Evolutionary conservation across 30 jellyfish, hydroid and myxozoan species (phyloP).

Genomic region (Hydractinia echinata): DNA sequence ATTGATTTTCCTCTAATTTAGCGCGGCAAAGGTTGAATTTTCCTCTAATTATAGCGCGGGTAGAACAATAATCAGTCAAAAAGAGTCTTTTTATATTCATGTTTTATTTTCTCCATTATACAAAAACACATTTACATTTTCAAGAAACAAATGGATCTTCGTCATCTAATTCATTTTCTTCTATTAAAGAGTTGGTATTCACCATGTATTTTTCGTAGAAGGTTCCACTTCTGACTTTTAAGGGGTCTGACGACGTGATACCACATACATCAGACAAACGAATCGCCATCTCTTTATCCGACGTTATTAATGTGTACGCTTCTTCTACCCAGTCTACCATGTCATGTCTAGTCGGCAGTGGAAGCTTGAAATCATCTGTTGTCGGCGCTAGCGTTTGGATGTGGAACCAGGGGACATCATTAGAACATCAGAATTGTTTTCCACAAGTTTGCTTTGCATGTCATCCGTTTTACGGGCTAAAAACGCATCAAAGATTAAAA

Average conservation of each 20-base stretch:
- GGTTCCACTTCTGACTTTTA: conserved; percentile 10
- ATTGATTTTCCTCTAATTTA: too few relatives aligned
- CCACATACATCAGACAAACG: too few relatives aligned
- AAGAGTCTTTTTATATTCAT: too few relatives aligned
- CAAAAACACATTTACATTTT: too few relatives aligned
- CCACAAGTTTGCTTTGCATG: too few relatives aligned
- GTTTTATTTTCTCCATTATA: background rate
- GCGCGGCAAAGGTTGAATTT: too few relatives aligned
- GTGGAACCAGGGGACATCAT: too few relatives aligned
- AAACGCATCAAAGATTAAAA: too few relatives aligned
- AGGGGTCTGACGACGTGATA: background rate
- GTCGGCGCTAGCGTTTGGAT: too few relatives aligned
- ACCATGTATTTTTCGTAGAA: background rate
- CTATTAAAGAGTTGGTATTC: background rate
- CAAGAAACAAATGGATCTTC: conserved; percentile 1
- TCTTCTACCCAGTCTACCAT: conserved; percentile 10
- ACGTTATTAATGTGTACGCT: background rate
- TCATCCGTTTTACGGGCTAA: too few relatives aligned
- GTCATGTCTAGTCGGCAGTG: conserved; percentile 6
- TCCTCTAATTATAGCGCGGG: too few relatives aligned
- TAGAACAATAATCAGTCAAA: background rate
- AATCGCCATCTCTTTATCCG: background rate
- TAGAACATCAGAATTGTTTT: too few relatives aligned
- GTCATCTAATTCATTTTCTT: background rate
- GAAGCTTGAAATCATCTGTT: conserved; percentile 4